Percentiles rank a stretch among this genome's conserved stretches.
These are phyloP conservation scores for Eupithecia abbreviata DNA, from an alignment of 2,888 invertebrate species.

Conservation along the genomic window DNA sequence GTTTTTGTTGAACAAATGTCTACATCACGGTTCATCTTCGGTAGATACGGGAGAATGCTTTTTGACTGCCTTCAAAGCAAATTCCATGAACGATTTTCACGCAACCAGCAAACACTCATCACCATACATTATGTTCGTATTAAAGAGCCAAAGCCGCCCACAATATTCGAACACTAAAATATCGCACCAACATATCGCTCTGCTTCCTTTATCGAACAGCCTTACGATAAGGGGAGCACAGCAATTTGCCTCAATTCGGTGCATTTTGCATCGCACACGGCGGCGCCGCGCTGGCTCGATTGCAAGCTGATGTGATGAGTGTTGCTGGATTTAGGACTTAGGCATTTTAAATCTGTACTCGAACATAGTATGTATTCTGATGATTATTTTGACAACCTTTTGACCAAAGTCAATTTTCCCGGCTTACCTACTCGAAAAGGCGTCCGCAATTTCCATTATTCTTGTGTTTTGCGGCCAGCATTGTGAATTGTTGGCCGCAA, in stretches of 20 bases:
- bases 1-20: neutral
- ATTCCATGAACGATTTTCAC: neutral
- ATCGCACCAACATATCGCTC: neutral
- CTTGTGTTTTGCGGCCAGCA: no score
- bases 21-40: neutral
- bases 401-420: no score
- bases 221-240: slow-evolving; percentile 27
- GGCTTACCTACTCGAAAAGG: no score
- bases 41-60: neutral
- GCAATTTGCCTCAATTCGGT: slow-evolving; percentile 35
- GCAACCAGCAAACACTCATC: no score
- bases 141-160: no score
- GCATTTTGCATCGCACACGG: slow-evolving; percentile 35
- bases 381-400: no score
- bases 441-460: no score
- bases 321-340: slow-evolving; percentile 22
- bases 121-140: no score
- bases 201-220: neutral
- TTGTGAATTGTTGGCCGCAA: no score
- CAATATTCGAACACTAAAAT: neutral
- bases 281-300: slow-evolving; percentile 14
- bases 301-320: slow-evolving; percentile 23
- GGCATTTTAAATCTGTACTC: slow-evolving; percentile 18
- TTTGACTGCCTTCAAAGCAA: neutral
- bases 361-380: no score